Evolutionary conservation across 2,113 vertebrate genomes (phyloP).

Genomic region (Lepus americanus): DNA sequence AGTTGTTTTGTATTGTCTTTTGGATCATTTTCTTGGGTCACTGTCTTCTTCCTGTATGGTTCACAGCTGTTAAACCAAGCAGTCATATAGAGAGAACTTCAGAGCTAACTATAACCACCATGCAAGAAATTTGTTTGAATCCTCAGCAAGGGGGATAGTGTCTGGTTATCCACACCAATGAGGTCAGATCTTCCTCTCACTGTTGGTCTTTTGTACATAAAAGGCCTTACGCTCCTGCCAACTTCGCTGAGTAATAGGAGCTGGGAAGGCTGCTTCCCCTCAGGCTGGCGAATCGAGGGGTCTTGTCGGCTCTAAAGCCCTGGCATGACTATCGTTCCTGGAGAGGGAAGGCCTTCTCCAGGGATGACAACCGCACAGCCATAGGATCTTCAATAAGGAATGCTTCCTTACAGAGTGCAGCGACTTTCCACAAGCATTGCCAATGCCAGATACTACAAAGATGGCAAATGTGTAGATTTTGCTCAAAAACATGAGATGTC

Average conservation of each 20-base stretch:
- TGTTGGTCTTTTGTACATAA: slow-evolving; percentile 61
- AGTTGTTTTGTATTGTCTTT: slow-evolving; percentile 51
- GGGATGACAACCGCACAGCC: not conserved
- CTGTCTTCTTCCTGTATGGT: slow-evolving; percentile 38
- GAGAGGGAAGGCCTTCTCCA: not conserved
- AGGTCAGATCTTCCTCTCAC: slow-evolving; percentile 66
- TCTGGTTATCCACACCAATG: slow-evolving; percentile 63
- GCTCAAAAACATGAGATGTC: not conserved
- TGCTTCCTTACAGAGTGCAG: not conserved
- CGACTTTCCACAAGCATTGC: not conserved
- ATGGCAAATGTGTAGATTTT: not conserved
- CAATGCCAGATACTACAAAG: not conserved
- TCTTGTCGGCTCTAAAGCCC: not conserved
- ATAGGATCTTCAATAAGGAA: not conserved
- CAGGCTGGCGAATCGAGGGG: not conserved
- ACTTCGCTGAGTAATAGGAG: slow-evolving; percentile 15
- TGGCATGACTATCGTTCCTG: not conserved
- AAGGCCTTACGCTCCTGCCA: slow-evolving; percentile 11
- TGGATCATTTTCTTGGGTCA: slow-evolving; percentile 8
- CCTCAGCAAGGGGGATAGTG: slow-evolving; percentile 33
- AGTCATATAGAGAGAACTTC: slow-evolving; percentile 59
- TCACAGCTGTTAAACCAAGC: slow-evolving; percentile 14
- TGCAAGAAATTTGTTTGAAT: slow-evolving; percentile 60
- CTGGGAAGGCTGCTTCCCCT: slow-evolving; percentile 13
- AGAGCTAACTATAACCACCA: slow-evolving; percentile 39